Evolutionary conservation across 2,113 vertebrate genomes (phyloP).

Genomic region (Dasyurus viverrinus): DNA sequence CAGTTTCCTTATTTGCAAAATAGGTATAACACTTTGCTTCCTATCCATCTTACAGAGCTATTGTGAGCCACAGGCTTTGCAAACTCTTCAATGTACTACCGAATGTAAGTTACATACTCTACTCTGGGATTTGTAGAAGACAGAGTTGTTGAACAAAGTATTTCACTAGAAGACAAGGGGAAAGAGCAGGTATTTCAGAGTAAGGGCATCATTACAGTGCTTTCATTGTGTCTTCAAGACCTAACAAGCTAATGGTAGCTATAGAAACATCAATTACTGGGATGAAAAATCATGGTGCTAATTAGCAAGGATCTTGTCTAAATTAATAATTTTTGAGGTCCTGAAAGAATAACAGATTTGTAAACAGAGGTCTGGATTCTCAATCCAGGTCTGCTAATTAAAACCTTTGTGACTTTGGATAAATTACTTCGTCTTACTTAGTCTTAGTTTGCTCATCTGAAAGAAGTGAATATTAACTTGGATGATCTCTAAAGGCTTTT

Average conservation of each 20-base stretch:
- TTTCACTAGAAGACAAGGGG: conserved; percentile 53
- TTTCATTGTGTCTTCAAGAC: conserved; percentile 25
- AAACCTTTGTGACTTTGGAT: neutral
- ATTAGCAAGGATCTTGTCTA: conserved; percentile 50
- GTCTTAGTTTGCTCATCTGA: neutral
- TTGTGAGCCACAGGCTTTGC: neutral
- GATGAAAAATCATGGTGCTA: conserved; percentile 52
- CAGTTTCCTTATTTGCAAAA: neutral
- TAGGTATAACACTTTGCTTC: neutral
- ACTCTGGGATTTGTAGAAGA: neutral
- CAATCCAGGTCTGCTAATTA: neutral
- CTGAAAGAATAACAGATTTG: conserved; percentile 14
- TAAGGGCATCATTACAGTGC: conserved; percentile 6
- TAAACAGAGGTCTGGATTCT: neutral
- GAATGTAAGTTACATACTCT: neutral
- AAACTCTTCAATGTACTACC: neutral
- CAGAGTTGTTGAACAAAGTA: neutral
- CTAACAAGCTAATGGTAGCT: conserved; percentile 43
- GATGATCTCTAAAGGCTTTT: neutral
- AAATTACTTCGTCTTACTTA: neutral
- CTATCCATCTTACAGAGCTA: neutral
- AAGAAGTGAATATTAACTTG: neutral
- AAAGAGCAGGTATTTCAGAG: conserved; percentile 10
- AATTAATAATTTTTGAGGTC: conserved; percentile 50
- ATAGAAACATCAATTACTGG: conserved; percentile 15